These are phyloP conservation scores for Schizothorax lantsangensis DNA, from an alignment of 2,797 vertebrate genomes.

Conservation along the genomic window DNA sequence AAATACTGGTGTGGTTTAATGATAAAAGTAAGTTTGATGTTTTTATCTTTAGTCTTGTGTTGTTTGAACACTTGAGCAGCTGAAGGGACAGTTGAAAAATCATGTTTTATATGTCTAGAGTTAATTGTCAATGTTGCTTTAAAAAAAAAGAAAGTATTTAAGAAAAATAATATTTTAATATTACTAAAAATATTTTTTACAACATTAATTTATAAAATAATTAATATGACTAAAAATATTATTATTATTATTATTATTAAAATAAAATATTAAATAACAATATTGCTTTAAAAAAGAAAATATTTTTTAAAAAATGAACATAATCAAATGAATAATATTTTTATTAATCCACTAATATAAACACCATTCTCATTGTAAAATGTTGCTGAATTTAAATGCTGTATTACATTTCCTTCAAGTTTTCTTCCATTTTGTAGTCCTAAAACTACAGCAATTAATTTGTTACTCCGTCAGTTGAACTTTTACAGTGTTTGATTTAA, in stretches of 20 bases:
- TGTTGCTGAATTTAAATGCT: neutral
- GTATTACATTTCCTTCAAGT: neutral
- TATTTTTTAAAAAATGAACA: neutral
- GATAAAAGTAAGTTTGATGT: neutral
- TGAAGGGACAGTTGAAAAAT: neutral
- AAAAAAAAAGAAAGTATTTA: no score
- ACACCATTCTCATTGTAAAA: constrained; percentile 1
- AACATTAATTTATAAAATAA: neutral
- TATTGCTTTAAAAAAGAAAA: neutral
- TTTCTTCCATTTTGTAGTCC: neutral
- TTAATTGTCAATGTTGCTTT: no score
- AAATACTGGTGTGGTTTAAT: neutral
- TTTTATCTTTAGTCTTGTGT: neutral
- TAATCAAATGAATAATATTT: neutral
- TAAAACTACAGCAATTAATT: neutral
- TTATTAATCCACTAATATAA: neutral
- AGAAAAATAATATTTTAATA: no score
- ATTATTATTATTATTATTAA: neutral
- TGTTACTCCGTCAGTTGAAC: neutral
- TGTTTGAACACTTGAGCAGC: neutral
- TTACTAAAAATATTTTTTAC: no score
- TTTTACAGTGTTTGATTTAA: neutral
- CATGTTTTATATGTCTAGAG: neutral
- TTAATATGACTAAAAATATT: neutral
- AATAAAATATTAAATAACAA: neutral